phyloP scores from a whole-genome alignment of 2,888 invertebrate species.

The Sceliomorpha sp. region DNA sequence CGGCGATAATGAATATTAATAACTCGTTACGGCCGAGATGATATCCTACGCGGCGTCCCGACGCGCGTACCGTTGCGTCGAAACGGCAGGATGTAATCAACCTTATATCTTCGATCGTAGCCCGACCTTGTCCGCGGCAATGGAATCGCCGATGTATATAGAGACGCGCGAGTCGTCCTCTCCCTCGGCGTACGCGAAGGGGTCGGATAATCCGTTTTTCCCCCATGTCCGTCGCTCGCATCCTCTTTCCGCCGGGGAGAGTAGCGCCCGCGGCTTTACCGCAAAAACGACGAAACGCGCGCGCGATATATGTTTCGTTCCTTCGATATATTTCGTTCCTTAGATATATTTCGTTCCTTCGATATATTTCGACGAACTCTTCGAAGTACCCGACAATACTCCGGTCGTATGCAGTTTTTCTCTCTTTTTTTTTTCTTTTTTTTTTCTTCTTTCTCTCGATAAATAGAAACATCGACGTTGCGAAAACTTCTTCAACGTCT shows the following conservation, averaged over 20 bases:
- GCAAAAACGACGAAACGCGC: no score
- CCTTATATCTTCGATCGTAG: slow-evolving; percentile 20
- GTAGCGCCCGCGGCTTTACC: no score
- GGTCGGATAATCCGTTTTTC: slow-evolving; percentile 38
- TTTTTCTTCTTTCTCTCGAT: no score
- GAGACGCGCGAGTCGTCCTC: slow-evolving; percentile 21
- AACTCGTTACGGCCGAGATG: neutral
- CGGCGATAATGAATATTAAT: neutral
- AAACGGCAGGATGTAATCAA: slow-evolving; percentile 17
- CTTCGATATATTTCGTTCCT: no score
- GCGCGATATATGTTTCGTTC: no score
- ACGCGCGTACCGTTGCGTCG: neutral
- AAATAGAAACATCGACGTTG: no score
- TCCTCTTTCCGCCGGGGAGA: slow-evolving; percentile 8
- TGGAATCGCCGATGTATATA: slow-evolving; percentile 17
- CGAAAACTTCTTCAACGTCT: no score
- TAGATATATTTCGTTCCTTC: no score
- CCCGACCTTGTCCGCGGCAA: slow-evolving; percentile 28
- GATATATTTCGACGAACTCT: no score
- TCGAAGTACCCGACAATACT: no score
- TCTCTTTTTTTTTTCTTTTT: no score
- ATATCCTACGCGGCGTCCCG: neutral
- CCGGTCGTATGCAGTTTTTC: no score
- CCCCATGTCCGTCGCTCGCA: slow-evolving; percentile 19
- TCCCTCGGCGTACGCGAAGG: slow-evolving; percentile 10